Evolutionary conservation across 2,888 invertebrate genomes (phyloP), one percentile per base, ranked within the genome.

Genomic region (Notodonta dromedarius): DNA sequence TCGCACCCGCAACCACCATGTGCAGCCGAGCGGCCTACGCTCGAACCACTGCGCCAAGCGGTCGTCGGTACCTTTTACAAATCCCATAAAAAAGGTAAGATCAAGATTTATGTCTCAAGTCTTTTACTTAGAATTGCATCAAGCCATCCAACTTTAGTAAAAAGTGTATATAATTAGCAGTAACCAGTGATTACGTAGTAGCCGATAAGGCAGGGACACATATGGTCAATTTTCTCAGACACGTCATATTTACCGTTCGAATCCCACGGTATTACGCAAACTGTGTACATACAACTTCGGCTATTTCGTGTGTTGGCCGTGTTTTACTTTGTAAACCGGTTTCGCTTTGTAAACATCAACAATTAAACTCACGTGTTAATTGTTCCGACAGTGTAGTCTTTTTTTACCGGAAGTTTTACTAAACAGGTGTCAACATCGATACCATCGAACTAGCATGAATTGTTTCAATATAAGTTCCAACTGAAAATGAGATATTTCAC

Each of bases 261-360:
- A 71, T 85, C 86, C 79, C 86, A 88, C 87, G 86, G 70, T 79
- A 57, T 86, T 86, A 71, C 76, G 77, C 80, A 85, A 85, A 69
- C 63, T 55, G 58, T 63, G 58, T 71, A 63, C 68, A 59, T 57
- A 52, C 57, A 66, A 61, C 64, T 63, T 61, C 56, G 62, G 63
- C 14, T 58, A 55, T 63, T 67, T 63, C 62, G 63, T 69, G 60
- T 70, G 61, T 69, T 66, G 61, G 58, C 63, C 61, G 62, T 71
- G 61, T 67, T 67, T 62, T 53, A 62, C 59, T 62, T 58, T 55
- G 63, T 64, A 69, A 56, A 46, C 59, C 56, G 64, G 66, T 63
- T 63, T 65, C 63, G 67, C 64, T 64, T 71, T 52, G 63, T 69
- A 75, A 74, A 76, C 67, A 71, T 60, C 58, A 69, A 71, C 64